Conservation (phyloP, 1,140 invertebrate species). For the Meloidogyne exigua region DNA sequence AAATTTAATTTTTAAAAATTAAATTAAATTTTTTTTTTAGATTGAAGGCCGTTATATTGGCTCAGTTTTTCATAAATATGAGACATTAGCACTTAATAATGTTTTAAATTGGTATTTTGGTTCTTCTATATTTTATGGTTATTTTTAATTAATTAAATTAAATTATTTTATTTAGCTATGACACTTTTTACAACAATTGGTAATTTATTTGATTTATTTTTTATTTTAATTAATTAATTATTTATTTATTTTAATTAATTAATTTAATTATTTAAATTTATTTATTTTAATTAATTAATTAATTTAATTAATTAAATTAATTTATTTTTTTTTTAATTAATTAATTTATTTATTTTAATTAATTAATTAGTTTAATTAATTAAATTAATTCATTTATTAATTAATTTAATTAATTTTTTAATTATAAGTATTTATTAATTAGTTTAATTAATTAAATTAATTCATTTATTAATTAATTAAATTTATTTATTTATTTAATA, state of each 20-base stretch:
- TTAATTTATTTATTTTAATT: no score
- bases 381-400: slow-evolving; percentile 22
- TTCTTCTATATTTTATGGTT: slow-evolving; percentile 44
- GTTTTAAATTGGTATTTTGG: slow-evolving; percentile 37
- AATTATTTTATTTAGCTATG: slow-evolving; percentile 26
- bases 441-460: not conserved
- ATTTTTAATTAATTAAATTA: not conserved
- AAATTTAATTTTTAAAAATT: not conserved
- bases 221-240: not conserved
- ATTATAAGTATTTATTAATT: no score
- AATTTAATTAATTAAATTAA: no score
- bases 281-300: no score
- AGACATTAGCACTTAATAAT: slow-evolving; percentile 26
- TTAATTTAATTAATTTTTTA: not conserved
- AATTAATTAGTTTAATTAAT: slow-evolving; percentile 4
- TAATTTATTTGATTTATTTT: slow-evolving; percentile 13
- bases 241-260: no score
- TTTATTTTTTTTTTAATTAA: no score
- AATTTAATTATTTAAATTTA: no score
- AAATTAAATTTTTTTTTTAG: not conserved
- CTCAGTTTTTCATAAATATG: slow-evolving; percentile 45
- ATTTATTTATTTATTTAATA: not conserved
- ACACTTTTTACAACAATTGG: slow-evolving; percentile 34
- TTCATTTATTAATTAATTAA: slow-evolving; percentile 22
- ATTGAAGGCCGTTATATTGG: slow-evolving; percentile 39